Conservation (phyloP, 64 coral and sea anemone species). For the Anthopleura sola region DNA sequence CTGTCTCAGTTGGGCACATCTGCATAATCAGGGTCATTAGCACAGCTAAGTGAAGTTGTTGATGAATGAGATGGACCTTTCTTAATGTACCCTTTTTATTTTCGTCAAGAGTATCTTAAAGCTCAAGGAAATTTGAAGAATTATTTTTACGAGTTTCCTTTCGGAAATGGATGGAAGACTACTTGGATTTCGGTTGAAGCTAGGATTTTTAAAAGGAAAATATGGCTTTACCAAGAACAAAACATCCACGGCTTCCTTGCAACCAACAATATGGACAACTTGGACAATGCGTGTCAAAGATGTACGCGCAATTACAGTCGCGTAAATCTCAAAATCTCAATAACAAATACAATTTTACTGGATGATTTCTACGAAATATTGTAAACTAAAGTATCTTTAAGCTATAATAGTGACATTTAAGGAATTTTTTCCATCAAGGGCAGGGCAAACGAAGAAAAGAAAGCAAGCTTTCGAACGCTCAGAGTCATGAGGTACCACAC, state of each 20-base stretch:
- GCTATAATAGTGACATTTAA: neutral
- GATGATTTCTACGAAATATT: neutral
- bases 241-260: conserved; percentile 4
- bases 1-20: neutral
- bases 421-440: neutral
- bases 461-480: neutral
- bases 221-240: neutral
- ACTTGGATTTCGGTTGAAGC: neutral
- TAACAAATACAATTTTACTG: neutral
- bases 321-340: neutral
- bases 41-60: neutral
- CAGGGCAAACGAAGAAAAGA: neutral
- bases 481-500: neutral
- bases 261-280: neutral
- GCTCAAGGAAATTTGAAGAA: neutral
- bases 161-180: neutral
- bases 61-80: neutral
- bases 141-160: neutral
- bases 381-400: neutral
- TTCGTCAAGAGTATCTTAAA: neutral
- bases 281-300: neutral
- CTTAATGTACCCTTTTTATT: neutral
- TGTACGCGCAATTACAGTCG: neutral
- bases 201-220: neutral
- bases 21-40: neutral